A percentile compares a stretch with the other conserved stretches of the same genome.
Conservation (phyloP, 2,888 invertebrate genomes). For the Heliconius hortense region DNA sequence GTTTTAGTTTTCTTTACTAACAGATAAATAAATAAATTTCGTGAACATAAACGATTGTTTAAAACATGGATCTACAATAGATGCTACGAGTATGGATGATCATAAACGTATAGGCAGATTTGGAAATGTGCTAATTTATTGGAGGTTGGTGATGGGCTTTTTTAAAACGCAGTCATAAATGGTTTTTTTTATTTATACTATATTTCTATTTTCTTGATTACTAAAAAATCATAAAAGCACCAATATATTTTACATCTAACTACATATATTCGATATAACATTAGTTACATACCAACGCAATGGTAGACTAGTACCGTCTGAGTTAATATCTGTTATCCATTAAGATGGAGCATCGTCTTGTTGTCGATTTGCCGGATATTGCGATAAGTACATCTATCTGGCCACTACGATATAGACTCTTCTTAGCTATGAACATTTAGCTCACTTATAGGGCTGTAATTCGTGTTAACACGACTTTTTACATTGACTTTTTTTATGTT, state of each 20-base stretch:
- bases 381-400: conserved; percentile 16
- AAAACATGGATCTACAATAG: not conserved
- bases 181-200: conserved; percentile 1
- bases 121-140: not conserved
- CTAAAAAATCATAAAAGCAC: no score
- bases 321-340: conserved; percentile 15
- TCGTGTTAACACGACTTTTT: not conserved
- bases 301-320: not conserved
- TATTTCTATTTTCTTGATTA: no score
- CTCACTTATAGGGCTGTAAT: not conserved
- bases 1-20: no score
- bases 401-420: not conserved
- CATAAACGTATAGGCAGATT: not conserved
- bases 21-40: not conserved
- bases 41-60: conserved; percentile 7
- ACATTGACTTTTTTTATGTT: no score
- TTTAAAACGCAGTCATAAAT: not conserved
- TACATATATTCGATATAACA: no score
- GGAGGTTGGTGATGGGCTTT: not conserved
- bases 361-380: conserved; percentile 21
- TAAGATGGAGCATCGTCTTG: not conserved
- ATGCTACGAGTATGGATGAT: not conserved
- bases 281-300: no score
- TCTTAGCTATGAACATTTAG: not conserved
- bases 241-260: no score